phyloP scores from a whole-genome alignment of 2,113 vertebrate genomes.

The Tupaia tana region DNA sequence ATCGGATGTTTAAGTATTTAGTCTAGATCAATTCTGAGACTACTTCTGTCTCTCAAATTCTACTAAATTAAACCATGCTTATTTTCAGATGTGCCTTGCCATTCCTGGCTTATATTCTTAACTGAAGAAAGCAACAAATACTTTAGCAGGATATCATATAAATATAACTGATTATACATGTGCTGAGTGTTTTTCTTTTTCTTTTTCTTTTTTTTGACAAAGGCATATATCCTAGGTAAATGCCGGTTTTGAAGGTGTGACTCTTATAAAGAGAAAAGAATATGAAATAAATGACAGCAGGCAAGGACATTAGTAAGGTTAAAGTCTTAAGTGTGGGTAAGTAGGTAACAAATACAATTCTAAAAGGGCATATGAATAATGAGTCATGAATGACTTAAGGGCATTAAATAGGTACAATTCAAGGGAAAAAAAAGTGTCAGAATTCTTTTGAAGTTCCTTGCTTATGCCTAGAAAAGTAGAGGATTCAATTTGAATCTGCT shows the following conservation, averaged over 20 bases:
- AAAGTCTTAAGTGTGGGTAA: conserved; percentile 77
- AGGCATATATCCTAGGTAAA: conserved; percentile 66
- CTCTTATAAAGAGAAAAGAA: conserved; percentile 67
- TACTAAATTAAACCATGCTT: neutral
- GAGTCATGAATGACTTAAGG: conserved; percentile 72
- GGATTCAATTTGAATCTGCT: conserved; percentile 81
- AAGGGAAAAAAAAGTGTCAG: conserved; percentile 75
- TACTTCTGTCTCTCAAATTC: neutral
- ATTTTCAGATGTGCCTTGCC: neutral
- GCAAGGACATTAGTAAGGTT: conserved; percentile 74
- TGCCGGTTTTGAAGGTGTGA: conserved; percentile 71
- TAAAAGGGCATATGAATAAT: conserved; percentile 77
- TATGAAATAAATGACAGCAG: conserved; percentile 71
- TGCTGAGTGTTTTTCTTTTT: neutral
- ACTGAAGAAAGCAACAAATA: neutral
- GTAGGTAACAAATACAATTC: conserved; percentile 79
- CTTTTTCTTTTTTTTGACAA: neutral
- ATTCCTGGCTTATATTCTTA: neutral
- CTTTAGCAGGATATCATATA: neutral
- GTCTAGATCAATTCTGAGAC: neutral
- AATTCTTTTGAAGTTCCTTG: conserved; percentile 76
- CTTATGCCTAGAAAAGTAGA: conserved; percentile 51
- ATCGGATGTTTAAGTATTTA: neutral
- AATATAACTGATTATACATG: conserved; percentile 53
- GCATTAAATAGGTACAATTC: conserved; percentile 66